A percentile compares a stretch with the other conserved stretches of the same genome.
Conservation (phyloP, 2,113 vertebrate genomes). For the Ictalurus furcatus region DNA sequence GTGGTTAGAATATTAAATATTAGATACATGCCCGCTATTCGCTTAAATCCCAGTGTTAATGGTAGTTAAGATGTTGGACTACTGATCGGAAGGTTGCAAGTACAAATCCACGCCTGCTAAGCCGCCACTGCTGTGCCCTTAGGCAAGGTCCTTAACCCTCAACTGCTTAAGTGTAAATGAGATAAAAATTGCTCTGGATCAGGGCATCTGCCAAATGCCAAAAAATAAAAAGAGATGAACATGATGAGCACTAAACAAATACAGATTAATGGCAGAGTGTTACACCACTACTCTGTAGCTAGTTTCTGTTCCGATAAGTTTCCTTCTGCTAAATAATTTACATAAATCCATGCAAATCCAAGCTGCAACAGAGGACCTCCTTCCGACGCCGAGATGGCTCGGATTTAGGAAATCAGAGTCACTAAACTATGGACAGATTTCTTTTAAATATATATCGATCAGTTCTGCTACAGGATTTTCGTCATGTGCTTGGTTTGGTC, state of each 20-base stretch:
- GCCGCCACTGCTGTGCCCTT: no score
- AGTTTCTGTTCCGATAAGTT: not conserved
- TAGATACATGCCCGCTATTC: not conserved
- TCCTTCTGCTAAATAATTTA: not conserved
- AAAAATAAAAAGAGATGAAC: not conserved
- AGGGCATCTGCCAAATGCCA: no score
- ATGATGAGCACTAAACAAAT: not conserved
- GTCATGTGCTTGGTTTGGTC: not conserved
- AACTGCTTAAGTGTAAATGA: no score
- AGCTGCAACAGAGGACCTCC: not conserved
- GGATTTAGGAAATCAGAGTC: not conserved
- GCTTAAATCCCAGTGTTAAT: not conserved
- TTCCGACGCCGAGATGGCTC: not conserved
- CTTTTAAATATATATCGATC: not conserved
- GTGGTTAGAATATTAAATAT: no score
- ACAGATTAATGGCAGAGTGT: not conserved
- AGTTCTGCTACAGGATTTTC: not conserved
- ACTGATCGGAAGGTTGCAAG: no score
- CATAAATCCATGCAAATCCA: not conserved
- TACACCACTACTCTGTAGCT: not conserved
- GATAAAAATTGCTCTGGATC: no score
- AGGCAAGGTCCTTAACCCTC: no score
- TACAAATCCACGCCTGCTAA: no score
- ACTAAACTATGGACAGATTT: not conserved
- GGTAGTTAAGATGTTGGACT: no score